Conservation (phyloP, 2,113 vertebrate genomes). For the Tinamus guttatus region DNA sequence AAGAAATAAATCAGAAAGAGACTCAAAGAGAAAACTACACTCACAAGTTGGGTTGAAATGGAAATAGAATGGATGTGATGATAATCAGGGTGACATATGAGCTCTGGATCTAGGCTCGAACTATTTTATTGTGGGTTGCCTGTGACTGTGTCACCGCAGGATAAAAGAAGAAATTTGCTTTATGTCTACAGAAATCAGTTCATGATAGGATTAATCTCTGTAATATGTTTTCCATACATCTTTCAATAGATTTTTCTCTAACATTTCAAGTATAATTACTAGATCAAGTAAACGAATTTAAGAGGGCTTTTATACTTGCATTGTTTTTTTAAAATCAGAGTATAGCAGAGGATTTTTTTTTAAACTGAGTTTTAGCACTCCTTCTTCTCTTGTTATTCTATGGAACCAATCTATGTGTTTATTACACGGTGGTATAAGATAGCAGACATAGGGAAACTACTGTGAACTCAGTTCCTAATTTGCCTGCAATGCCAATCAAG, state of each 20-base stretch:
- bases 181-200: not conserved
- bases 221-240: not conserved
- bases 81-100: not conserved
- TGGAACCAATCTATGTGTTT: not conserved
- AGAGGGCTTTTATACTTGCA: slow-evolving; percentile 7
- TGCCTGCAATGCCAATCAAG: not conserved
- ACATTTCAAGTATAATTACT: slow-evolving; percentile 17
- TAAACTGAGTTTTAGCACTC: not conserved
- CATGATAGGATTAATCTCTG: not conserved
- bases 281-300: slow-evolving; percentile 1
- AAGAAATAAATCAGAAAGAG: not conserved
- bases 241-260: not conserved
- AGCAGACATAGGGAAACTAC: slow-evolving; percentile 9
- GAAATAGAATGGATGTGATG: not conserved
- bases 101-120: not conserved
- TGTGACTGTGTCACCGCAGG: not conserved
- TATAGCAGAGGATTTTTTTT: not conserved
- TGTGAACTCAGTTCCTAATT: not conserved
- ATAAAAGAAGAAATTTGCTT: slow-evolving; percentile 5
- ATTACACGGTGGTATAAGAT: not conserved
- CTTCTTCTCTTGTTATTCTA: slow-evolving; percentile 7
- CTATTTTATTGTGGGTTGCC: not conserved
- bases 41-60: not conserved
- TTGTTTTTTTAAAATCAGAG: slow-evolving; percentile 43
- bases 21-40: not conserved